Evolutionary conservation across 1,140 invertebrate species (phyloP).

Genomic region (Drosophila arizonae): DNA sequence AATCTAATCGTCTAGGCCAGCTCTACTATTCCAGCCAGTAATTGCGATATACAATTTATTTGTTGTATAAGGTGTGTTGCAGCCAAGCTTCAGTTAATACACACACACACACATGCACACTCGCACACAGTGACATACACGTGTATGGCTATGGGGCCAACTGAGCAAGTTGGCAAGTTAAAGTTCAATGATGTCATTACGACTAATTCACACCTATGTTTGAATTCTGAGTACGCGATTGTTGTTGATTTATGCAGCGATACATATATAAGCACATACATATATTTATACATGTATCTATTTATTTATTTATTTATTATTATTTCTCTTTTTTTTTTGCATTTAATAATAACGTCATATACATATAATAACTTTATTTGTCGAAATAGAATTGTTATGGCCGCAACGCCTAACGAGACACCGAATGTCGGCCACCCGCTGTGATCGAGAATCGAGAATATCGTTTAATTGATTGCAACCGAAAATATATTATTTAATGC

Average conservation of each 20-base stretch:
- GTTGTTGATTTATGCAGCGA: slow-evolving; percentile 29
- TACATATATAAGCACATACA: slow-evolving; percentile 11
- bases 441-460: slow-evolving; percentile 58
- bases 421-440: slow-evolving; percentile 66
- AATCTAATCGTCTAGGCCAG: not conserved
- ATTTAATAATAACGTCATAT: slow-evolving; percentile 47
- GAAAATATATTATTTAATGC: slow-evolving; percentile 38
- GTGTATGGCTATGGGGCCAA: slow-evolving; percentile 18
- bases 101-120: slow-evolving; percentile 15
- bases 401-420: slow-evolving; percentile 45
- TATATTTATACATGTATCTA: slow-evolving; percentile 4
- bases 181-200: slow-evolving; percentile 81
- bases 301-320: not conserved
- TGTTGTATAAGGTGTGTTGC: slow-evolving; percentile 66
- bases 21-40: not conserved
- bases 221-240: slow-evolving; percentile 57
- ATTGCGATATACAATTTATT: slow-evolving; percentile 24
- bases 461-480: slow-evolving; percentile 68
- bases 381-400: slow-evolving; percentile 56
- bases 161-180: slow-evolving; percentile 65
- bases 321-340: slow-evolving; percentile 20
- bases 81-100: slow-evolving; percentile 71
- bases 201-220: slow-evolving; percentile 80
- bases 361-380: slow-evolving; percentile 75
- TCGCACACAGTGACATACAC: not conserved